Conservation (phyloP, 2,113 vertebrate genomes). For the Coregonus clupeaformis region DNA sequence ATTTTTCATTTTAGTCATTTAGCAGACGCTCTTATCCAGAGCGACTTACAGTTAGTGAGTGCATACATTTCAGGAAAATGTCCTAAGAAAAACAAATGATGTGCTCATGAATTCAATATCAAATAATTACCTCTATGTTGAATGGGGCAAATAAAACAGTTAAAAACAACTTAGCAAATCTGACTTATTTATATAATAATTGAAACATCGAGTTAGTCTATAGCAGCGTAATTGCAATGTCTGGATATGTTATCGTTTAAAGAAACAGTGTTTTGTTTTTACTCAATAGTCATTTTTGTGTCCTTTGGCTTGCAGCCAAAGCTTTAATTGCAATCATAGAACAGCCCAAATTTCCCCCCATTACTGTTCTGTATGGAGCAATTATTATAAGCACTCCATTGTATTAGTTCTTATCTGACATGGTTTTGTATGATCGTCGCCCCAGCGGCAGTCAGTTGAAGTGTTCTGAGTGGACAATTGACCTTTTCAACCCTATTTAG, state of each 20-base stretch:
- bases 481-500: not conserved
- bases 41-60: no score
- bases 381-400: constrained; percentile 28
- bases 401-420: not conserved
- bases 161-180: constrained; percentile 34
- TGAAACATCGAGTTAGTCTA: not conserved
- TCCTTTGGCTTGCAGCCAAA: constrained; percentile 31
- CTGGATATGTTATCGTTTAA: constrained; percentile 52
- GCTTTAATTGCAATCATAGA: constrained; percentile 44
- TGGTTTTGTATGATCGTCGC: not conserved
- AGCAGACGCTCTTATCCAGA: no score
- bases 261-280: constrained; percentile 37
- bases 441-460: not conserved
- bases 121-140: constrained; percentile 22
- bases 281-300: constrained; percentile 23
- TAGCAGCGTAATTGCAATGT: constrained; percentile 48
- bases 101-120: not conserved
- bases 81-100: not conserved
- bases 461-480: not conserved
- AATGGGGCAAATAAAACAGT: constrained; percentile 17
- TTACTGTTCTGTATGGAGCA: constrained; percentile 26
- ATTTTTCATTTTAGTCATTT: no score
- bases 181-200: constrained; percentile 12
- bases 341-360: constrained; percentile 39
- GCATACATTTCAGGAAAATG: not conserved